These are phyloP conservation scores for Psittacus erithacus DNA, from an alignment of 2,113 vertebrate species.

Conservation along the genomic window DNA sequence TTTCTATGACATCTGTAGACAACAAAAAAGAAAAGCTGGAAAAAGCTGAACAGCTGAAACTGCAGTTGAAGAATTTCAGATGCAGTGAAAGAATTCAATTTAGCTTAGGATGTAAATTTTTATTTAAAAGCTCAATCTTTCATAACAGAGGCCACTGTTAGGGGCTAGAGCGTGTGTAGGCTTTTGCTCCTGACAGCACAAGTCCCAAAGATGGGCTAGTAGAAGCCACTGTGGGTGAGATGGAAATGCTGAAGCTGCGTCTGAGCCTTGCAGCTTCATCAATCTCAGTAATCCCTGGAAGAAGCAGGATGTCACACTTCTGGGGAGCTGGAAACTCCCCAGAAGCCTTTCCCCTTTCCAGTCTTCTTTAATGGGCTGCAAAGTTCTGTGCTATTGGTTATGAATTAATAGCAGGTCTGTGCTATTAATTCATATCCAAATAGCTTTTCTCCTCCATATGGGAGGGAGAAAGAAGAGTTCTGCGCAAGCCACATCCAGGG, in stretches of 20 bases:
- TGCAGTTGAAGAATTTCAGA: neutral
- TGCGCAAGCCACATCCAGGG: neutral
- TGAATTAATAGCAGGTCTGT: neutral
- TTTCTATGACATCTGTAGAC: neutral
- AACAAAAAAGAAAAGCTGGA: neutral
- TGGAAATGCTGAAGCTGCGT: neutral
- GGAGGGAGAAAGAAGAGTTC: neutral
- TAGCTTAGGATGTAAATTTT: neutral
- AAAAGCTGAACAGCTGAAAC: neutral
- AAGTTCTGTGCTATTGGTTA: neutral
- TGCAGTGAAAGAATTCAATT: neutral
- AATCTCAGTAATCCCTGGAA: neutral
- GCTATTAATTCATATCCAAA: neutral
- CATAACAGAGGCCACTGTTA: neutral
- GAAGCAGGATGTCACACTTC: neutral
- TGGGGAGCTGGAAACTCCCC: neutral
- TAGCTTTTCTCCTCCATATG: neutral
- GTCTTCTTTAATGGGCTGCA: neutral
- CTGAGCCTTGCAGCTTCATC: neutral
- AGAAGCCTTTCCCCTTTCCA: neutral
- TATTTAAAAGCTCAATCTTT: neutral
- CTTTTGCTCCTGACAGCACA: neutral
- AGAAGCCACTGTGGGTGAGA: neutral
- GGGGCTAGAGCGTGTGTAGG: fast-evolving
- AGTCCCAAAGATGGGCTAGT: neutral